Conservation (phyloP, 2,113 vertebrate genomes). For the Climacteris rufus region DNA sequence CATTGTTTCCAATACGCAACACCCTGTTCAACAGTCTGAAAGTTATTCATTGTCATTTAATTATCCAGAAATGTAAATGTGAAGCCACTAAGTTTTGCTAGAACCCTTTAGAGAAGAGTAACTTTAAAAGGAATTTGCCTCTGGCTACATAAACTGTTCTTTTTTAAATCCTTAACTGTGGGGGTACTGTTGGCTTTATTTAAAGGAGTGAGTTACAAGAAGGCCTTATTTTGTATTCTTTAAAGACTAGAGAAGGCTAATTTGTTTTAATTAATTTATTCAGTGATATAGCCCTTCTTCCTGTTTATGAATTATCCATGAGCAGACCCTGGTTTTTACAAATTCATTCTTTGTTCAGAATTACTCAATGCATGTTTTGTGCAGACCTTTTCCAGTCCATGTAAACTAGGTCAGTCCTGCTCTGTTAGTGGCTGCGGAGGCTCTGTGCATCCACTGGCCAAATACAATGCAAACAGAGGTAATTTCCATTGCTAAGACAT, state of each 20-base stretch:
- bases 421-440: background rate
- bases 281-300: conserved; percentile 34
- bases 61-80: background rate
- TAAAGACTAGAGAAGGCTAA: conserved; percentile 35
- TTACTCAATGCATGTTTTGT: conserved; percentile 44
- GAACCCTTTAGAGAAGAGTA: background rate
- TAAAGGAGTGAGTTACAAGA: conserved; percentile 12
- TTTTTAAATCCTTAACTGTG: conserved; percentile 13
- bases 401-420: conserved; percentile 28
- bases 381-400: conserved; percentile 21
- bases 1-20: background rate
- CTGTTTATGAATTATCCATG: conserved; percentile 52
- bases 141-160: background rate
- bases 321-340: conserved; percentile 16
- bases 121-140: background rate
- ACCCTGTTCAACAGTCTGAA: background rate
- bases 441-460: background rate
- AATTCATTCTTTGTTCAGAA: conserved; percentile 49
- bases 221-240: conserved; percentile 20
- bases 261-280: conserved; percentile 53
- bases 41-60: background rate
- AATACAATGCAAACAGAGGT: background rate
- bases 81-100: background rate
- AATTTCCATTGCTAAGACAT: background rate
- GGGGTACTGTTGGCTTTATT: conserved; percentile 30